Conservation (phyloP, 2,888 invertebrate genomes). For the Andrena praecox region DNA sequence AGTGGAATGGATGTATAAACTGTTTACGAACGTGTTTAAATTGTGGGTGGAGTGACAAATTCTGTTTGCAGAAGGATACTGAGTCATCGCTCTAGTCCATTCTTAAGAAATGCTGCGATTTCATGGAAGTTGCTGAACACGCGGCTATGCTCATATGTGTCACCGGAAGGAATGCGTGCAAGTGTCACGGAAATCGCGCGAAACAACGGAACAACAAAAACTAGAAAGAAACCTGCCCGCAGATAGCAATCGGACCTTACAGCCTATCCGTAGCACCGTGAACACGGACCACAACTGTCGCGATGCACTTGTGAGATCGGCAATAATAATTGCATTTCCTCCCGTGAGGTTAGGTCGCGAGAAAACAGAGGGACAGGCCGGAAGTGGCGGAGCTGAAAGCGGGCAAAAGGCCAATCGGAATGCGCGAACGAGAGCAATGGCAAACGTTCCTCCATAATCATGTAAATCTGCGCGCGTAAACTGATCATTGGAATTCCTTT, state of each 20-base stretch:
- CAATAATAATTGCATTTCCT: slow-evolving; percentile 68
- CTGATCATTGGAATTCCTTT: background rate
- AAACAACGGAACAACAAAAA: slow-evolving; percentile 28
- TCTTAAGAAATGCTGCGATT: too few relatives aligned
- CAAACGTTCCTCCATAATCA: slow-evolving; percentile 32
- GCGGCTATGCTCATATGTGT: background rate
- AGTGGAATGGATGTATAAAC: background rate
- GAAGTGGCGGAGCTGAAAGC: slow-evolving; percentile 68
- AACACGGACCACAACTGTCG: slow-evolving; percentile 39
- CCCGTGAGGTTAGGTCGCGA: slow-evolving; percentile 62
- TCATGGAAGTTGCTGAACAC: background rate
- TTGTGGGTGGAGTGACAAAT: background rate
- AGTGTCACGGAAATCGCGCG: slow-evolving; percentile 42
- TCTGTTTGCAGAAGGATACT: background rate
- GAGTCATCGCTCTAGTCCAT: too few relatives aligned
- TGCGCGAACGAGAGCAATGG: slow-evolving; percentile 52
- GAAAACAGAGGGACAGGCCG: slow-evolving; percentile 60
- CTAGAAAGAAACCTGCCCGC: slow-evolving; percentile 7
- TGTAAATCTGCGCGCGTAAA: slow-evolving; percentile 16
- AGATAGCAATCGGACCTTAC: slow-evolving; percentile 35
- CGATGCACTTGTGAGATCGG: slow-evolving; percentile 64
- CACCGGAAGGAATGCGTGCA: slow-evolving; percentile 40
- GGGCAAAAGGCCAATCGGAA: slow-evolving; percentile 64
- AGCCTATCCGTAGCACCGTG: slow-evolving; percentile 26
- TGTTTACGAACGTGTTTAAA: background rate